phyloP scores from a whole-genome alignment of 2,113 vertebrate species.

The Zootoca vivipara region DNA sequence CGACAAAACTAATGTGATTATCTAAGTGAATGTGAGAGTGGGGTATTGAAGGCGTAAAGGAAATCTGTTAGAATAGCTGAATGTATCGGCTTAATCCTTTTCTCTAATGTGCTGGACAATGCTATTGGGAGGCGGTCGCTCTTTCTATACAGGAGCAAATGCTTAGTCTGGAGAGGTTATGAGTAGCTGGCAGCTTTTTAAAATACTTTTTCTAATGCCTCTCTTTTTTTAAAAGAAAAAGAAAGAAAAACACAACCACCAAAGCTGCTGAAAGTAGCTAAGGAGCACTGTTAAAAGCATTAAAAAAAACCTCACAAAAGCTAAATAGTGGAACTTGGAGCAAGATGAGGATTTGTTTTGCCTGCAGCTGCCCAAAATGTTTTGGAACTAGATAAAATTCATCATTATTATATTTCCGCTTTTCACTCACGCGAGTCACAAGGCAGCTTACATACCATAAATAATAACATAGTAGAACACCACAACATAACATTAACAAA shows the following conservation, averaged over 20 bases:
- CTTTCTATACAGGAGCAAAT: slow-evolving; percentile 87
- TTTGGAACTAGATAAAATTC: background rate
- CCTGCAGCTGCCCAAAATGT: background rate
- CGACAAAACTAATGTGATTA: slow-evolving; percentile 99
- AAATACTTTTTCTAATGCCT: slow-evolving; percentile 73
- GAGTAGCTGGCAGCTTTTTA: slow-evolving; percentile 88
- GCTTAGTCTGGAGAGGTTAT: slow-evolving; percentile 83
- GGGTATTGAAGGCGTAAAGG: slow-evolving; percentile 93
- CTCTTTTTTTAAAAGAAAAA: slow-evolving; percentile 80
- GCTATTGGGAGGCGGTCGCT: slow-evolving; percentile 86
- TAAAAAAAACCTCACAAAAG: background rate
- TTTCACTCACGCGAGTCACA: too few species aligned
- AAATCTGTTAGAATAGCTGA: slow-evolving; percentile 99
- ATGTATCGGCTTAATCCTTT: slow-evolving; percentile 96
- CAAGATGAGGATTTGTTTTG: background rate
- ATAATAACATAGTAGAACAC: too few species aligned
- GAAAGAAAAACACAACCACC: slow-evolving; percentile 51
- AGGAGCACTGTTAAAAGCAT: slow-evolving; percentile 62
- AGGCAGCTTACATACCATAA: too few species aligned
- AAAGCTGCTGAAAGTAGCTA: background rate
- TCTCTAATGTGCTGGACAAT: slow-evolving; percentile 96
- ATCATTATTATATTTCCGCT: too few species aligned
- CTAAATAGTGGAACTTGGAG: slow-evolving; percentile 12
- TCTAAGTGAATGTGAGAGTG: slow-evolving; percentile 94
- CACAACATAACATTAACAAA: too few species aligned